phyloP scores from a whole-genome alignment of 2,888 invertebrate species.

The Encarsia formosa region DNA sequence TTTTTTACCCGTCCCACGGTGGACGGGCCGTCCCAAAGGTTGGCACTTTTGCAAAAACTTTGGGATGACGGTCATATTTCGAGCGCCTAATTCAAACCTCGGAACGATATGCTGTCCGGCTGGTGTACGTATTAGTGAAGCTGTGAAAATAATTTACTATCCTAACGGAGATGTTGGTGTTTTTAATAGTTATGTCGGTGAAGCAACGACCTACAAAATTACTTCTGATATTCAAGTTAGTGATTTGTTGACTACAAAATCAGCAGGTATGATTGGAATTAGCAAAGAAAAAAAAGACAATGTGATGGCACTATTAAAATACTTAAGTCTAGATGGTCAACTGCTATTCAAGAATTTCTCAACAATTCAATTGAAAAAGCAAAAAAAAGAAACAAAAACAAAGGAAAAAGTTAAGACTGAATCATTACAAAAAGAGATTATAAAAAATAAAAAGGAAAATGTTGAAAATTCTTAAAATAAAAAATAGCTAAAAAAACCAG shows the following conservation, averaged over 20 bases:
- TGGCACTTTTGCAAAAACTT: no score
- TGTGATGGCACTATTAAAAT: conserved; percentile 9
- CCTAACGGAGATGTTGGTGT: conserved; percentile 12
- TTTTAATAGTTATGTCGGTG: conserved; percentile 11
- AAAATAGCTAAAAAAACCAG: no score
- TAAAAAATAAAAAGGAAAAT: background rate
- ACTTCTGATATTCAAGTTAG: background rate
- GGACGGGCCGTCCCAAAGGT: no score
- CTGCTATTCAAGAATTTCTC: background rate
- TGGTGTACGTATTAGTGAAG: conserved; percentile 18
- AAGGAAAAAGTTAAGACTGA: background rate
- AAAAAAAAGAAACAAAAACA: background rate
- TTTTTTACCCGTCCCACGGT: no score
- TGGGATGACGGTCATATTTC: no score
- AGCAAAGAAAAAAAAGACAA: conserved; percentile 6
- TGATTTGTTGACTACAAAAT: conserved; percentile 4
- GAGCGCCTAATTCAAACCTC: no score
- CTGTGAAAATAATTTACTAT: conserved; percentile 14
- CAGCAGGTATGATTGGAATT: conserved; percentile 6
- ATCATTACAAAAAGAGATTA: background rate
- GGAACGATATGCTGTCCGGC: no score
- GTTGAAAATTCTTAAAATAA: no score
- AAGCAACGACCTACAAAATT: conserved; percentile 4
- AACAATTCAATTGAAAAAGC: background rate
- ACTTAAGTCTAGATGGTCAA: conserved; percentile 3